phyloP scores from a whole-genome alignment of 2,113 vertebrate species.

The Tenrec ecaudatus region DNA sequence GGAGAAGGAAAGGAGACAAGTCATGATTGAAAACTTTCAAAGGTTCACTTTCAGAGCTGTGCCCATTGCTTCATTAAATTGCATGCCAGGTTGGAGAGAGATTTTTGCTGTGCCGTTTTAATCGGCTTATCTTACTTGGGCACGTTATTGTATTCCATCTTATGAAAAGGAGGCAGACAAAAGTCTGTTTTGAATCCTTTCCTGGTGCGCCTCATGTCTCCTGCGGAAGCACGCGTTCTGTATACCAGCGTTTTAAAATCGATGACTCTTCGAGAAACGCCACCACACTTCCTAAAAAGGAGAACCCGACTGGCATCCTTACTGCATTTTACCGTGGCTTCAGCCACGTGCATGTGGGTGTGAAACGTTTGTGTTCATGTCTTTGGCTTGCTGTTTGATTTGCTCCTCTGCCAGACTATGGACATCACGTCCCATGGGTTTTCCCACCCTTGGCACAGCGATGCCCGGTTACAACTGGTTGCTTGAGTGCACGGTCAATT shows the following conservation, averaged over 20 bases:
- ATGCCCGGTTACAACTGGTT: background rate
- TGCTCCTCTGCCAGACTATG: background rate
- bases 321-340: background rate
- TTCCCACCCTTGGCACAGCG: background rate
- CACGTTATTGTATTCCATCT: background rate
- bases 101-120: background rate
- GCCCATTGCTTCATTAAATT: background rate
- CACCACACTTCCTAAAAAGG: background rate
- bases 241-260: background rate
- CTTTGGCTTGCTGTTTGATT: background rate
- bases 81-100: background rate
- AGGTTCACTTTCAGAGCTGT: background rate
- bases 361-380: background rate
- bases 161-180: background rate
- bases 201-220: background rate
- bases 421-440: background rate
- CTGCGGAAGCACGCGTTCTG: background rate
- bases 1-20: background rate
- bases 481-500: background rate
- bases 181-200: background rate
- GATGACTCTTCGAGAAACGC: background rate
- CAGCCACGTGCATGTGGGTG: accelerated
- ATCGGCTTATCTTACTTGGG: background rate
- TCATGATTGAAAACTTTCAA: background rate
- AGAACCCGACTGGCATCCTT: background rate